Conservation (phyloP, 1,140 invertebrate genomes). For the Bombus superbus region DNA sequence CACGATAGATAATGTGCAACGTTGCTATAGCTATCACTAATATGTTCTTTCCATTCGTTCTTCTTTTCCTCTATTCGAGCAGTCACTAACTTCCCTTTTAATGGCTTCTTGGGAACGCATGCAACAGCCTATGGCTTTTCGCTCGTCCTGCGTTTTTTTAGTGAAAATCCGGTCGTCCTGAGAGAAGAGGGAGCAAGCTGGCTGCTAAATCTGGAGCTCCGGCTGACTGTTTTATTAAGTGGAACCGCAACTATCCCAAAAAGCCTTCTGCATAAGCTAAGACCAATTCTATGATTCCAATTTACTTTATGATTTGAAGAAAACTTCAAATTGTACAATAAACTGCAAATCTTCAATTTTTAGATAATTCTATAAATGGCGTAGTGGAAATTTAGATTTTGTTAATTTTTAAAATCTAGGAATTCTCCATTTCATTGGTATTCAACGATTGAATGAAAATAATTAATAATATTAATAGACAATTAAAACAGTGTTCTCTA, state of each 20-base stretch:
- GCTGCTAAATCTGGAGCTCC: constrained; percentile 32
- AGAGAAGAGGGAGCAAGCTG: constrained; percentile 39
- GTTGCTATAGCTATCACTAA: constrained; percentile 44
- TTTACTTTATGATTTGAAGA: neutral
- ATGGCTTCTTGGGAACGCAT: neutral
- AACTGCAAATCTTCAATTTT: neutral
- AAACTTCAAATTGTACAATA: neutral
- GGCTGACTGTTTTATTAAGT: constrained; percentile 6
- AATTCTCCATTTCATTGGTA: neutral
- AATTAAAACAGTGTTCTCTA: neutral
- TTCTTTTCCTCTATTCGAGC: neutral
- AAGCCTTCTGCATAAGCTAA: neutral
- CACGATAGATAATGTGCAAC: constrained; percentile 60
- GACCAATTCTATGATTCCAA: neutral
- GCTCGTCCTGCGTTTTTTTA: constrained; percentile 8
- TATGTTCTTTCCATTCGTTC: neutral
- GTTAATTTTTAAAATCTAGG: neutral
- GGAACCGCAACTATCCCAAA: neutral
- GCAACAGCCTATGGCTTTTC: neutral
- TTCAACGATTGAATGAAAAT: neutral
- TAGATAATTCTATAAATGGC: neutral
- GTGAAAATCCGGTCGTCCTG: constrained; percentile 8
- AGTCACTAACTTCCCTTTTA: neutral
- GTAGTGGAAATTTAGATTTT: neutral
- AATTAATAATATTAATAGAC: neutral